These are phyloP conservation scores for Acanthiza pusilla DNA, from an alignment of 2,797 vertebrate genomes.

Conservation along the genomic window DNA sequence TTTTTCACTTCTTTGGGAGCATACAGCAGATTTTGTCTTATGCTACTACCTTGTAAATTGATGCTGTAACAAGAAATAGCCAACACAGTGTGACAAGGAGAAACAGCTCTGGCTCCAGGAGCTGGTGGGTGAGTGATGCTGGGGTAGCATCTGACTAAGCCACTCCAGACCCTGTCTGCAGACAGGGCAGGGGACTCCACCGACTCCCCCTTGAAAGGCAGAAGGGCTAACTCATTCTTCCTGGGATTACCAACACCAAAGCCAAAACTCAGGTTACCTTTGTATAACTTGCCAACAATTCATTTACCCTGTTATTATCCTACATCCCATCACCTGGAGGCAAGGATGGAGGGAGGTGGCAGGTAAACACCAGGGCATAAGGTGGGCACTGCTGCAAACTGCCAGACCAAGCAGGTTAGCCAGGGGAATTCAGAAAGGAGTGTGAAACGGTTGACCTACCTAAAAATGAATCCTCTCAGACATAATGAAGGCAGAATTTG, in stretches of 20 bases:
- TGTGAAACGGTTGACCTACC: neutral
- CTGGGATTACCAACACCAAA: neutral
- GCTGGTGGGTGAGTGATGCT: neutral
- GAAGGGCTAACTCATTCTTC: neutral
- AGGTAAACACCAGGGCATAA: neutral
- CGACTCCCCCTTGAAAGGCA: neutral
- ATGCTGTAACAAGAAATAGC: neutral
- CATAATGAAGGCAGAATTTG: constrained; percentile 35
- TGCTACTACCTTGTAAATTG: neutral
- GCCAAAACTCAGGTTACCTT: neutral
- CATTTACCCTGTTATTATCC: neutral
- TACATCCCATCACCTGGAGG: neutral
- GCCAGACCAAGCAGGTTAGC: neutral
- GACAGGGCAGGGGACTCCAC: neutral
- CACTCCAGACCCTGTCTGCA: neutral
- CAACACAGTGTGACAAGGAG: neutral
- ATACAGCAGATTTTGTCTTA: neutral
- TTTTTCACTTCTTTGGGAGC: neutral
- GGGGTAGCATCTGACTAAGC: neutral
- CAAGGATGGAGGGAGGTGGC: neutral
- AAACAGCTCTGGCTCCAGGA: neutral
- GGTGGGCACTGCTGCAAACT: neutral
- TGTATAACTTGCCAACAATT: neutral
- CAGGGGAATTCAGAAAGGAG: neutral
- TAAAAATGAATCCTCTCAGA: neutral